Evolutionary conservation across 2,113 vertebrate genomes (phyloP), one percentile per base, ranked within the genome.

Genomic region (Verasper variegatus): DNA sequence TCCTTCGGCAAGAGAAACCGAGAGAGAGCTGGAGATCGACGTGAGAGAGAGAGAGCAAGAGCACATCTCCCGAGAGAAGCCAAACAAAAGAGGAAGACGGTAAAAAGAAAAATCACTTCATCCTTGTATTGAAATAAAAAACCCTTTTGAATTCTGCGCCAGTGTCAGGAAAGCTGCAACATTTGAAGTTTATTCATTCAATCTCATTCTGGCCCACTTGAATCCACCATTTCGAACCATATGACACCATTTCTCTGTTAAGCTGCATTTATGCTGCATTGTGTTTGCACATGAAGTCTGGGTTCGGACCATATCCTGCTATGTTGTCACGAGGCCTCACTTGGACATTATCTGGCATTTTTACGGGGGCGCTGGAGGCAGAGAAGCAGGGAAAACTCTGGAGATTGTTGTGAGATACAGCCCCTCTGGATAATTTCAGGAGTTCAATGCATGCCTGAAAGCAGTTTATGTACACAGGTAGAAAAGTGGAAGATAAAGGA

Each of bases 1-100:
- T 42, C 62, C 70, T 73, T 62, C 64, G 74, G 80, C 76, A 77
- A 78, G 51, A 52, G 15, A 69, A 65, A 81, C 40, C 8, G 49
- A 66, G 74, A 62, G 65, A 62, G 68, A 79, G 57, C 70, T 65
- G 71, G 55, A 75, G 83, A 75, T 63, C 76, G 72, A 76, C 11
- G 49, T 63, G 74, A 78, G 40, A 62, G 49, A 66, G 74, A 78
- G 40, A 62, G 68, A 79, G 54, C 57, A 54, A 54, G 59, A 42
- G 15, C 55, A 58, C 42, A 64, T 83, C 71, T 65, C 82, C 76
- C 81, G 37, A 51, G 68, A 85, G 78, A 35, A 42, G 17, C 26
- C n/a, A 57, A 80, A 83, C 84, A 82, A 86, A 76, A 52, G 58
- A 64, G n/a, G 62, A 47, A 47, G 63, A 20, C 2, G 12, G 31